A percentile compares a stretch with the other conserved stretches of the same genome.
Evolutionary conservation across 1,140 invertebrate genomes (phyloP).

Genomic region (Asbolus verrucosus): DNA sequence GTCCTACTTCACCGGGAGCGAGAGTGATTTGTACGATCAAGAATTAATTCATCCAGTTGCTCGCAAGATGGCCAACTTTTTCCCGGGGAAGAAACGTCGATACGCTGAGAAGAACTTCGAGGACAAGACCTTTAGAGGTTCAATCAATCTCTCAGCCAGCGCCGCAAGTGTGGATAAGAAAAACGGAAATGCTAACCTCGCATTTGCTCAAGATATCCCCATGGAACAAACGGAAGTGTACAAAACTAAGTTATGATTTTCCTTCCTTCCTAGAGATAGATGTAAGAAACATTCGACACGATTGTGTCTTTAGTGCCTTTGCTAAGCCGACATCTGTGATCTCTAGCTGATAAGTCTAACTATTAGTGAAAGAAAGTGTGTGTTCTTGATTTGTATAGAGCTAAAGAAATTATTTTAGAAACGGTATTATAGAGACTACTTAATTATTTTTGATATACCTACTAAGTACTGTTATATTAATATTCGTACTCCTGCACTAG

Average conservation of each 20-base stretch:
- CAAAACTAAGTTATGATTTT: conserved; percentile 49
- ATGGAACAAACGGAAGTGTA: conserved; percentile 39
- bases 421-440: conserved; percentile 14
- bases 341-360: conserved; percentile 45
- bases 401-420: background rate
- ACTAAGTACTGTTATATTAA: background rate
- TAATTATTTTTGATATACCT: conserved; percentile 27
- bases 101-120: conserved; percentile 51
- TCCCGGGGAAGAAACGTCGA: conserved; percentile 68
- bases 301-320: conserved; percentile 36
- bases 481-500: background rate
- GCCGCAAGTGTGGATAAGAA: conserved; percentile 10
- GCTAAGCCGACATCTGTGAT: conserved; percentile 53
- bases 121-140: background rate
- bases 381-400: conserved; percentile 9
- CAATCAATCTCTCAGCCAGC: conserved; percentile 13
- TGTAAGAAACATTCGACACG: conserved; percentile 11
- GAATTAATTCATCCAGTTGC: conserved; percentile 76
- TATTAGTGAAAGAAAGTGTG: background rate
- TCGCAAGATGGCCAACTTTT: conserved; percentile 69
- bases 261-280: conserved; percentile 25
- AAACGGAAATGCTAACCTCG: conserved; percentile 32
- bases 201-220: conserved; percentile 38
- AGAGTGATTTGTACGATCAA: conserved; percentile 76
- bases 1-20: conserved; percentile 72